phyloP scores from a whole-genome alignment of 2,888 invertebrate genomes.

The Drosophila imparisetae region DNA sequence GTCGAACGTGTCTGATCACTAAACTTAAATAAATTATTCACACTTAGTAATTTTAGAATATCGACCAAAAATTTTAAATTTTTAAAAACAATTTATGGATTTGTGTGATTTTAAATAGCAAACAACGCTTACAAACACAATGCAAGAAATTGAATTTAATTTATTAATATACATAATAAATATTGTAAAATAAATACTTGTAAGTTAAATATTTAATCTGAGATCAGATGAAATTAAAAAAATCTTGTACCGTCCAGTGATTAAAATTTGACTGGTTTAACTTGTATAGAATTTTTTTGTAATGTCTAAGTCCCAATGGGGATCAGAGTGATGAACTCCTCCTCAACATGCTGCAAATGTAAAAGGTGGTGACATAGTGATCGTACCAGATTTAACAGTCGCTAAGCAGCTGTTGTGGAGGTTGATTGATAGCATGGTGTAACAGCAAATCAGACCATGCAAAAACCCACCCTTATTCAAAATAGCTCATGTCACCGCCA shows the following conservation, averaged over 20 bases:
- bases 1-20: conserved; percentile 34
- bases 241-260: conserved; percentile 10
- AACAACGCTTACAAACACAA: conserved; percentile 47
- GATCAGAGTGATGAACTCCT: not conserved
- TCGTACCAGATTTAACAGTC: not conserved
- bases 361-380: not conserved
- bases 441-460: not conserved
- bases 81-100: conserved; percentile 38
- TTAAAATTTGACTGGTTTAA: not conserved
- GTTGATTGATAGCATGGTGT: not conserved
- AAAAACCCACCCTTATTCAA: not conserved
- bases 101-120: conserved; percentile 44
- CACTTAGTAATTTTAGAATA: conserved; percentile 43
- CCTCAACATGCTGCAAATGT: not conserved
- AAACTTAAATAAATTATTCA: conserved; percentile 41
- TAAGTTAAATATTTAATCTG: conserved; percentile 12
- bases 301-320: not conserved
- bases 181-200: conserved; percentile 12
- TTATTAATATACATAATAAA: conserved; percentile 33
- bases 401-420: not conserved
- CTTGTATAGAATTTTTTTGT: not conserved
- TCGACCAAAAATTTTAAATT: conserved; percentile 56
- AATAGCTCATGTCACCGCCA: not conserved
- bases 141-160: conserved; percentile 36
- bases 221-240: conserved; percentile 17